Base-by-base conservation (phyloP, 1,140 invertebrate species). In the Luehdorfia chinensis region DNA sequence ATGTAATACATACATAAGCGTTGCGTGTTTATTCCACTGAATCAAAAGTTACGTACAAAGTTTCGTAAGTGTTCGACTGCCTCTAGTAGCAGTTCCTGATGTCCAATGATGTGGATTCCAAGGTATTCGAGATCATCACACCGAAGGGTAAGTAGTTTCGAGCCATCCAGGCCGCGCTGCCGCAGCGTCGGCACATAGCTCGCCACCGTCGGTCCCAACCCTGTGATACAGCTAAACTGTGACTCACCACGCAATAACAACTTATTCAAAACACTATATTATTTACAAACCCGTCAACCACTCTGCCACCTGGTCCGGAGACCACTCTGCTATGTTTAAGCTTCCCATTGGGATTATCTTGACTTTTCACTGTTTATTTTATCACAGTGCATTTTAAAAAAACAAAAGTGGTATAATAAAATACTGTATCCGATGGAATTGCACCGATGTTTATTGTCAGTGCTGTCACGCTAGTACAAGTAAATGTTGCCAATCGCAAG, bases 1-100 rank as follows among this genome's bases (percentile, higher is more conserved):
- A n/a, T n/a, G n/a, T n/a, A n/a, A n/a, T n/a, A n/a, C n/a, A n/a
- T n/a, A n/a, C n/a, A n/a, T n/a, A 21, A 21, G 19, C 6, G 19
- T 21, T 21, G 8, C 11, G 39, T 39, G 21, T 50, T 23, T 34
- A 50, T 27, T 30, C 4, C 5, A 33, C 32, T 41, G 44, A 43
- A 31, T 55, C 45, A 57, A 53, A 49, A 37, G 16, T 59, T 41
- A 90, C 91, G 90, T 89, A 96, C 94, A 87, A 97, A 94, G 86
- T 95, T 94, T 66, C 94, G 88, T 8, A 98, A 87, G 59, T 95
- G 93, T 66, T 97, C 96, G 3, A 97, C 93, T 33, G 95, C 95
- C 87, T 97, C 96, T 41, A 98, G 87, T 53, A 98, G 92, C 32
- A 97, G 90, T 81, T 98, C 97, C 84, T 98, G 97, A 74, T 97